phyloP scores from a whole-genome alignment of 2,113 vertebrate genomes.

The Mystacornis crossleyi region DNA sequence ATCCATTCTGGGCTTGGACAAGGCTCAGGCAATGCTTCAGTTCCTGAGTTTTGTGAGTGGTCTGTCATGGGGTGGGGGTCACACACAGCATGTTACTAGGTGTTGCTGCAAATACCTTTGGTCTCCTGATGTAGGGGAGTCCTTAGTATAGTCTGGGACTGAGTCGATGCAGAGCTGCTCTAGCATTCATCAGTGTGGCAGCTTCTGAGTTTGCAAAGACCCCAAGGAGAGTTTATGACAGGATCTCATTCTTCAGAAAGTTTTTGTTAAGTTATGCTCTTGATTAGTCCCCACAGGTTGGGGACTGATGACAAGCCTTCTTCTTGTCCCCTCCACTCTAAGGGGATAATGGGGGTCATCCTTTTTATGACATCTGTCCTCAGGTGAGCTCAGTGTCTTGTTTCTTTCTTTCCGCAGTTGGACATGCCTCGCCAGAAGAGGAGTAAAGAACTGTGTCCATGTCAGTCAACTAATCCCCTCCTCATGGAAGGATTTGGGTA shows the following conservation, averaged over 20 bases:
- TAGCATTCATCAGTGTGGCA: not conserved
- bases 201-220: not conserved
- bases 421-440: not conserved
- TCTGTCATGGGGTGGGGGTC: not conserved
- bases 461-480: not conserved
- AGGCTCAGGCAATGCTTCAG: not conserved
- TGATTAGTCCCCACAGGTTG: not conserved
- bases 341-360: not conserved
- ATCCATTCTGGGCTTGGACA: not conserved
- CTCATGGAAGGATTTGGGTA: not conserved
- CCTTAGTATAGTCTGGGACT: not conserved
- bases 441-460: not conserved
- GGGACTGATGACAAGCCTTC: not conserved
- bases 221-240: not conserved
- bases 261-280: not conserved
- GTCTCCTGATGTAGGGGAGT: not conserved
- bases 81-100: not conserved
- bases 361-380: not conserved
- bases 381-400: not conserved
- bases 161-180: not conserved
- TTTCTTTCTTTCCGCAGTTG: not conserved
- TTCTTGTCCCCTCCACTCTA: not conserved
- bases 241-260: not conserved
- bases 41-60: not conserved
- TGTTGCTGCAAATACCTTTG: not conserved